These are phyloP conservation scores for Acanthopagrus latus DNA, from an alignment of 2,797 vertebrate species.

Conservation along the genomic window DNA sequence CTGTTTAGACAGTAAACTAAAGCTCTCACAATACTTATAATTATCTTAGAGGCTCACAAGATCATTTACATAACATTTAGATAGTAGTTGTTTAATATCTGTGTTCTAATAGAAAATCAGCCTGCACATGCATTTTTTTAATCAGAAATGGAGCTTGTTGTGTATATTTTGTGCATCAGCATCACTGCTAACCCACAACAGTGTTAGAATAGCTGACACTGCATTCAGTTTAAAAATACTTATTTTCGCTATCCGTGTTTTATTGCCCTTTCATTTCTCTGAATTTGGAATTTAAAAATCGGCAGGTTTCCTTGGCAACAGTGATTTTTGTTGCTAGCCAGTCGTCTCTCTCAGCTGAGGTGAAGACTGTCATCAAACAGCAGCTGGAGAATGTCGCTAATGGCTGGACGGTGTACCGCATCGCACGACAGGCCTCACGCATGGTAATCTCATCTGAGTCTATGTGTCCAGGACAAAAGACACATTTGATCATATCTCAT, in stretches of 20 bases:
- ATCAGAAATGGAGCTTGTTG: neutral
- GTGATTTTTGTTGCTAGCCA: conserved; percentile 99
- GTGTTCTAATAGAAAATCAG: neutral
- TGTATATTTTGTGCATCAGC: neutral
- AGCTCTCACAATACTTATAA: neutral
- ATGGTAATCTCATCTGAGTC: conserved; percentile 84
- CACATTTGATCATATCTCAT: too few relatives aligned
- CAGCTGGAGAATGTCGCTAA: conserved; percentile 95
- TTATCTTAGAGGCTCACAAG: neutral
- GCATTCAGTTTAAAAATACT: neutral
- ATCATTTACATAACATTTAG: neutral
- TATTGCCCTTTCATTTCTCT: neutral
- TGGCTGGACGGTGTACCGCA: conserved; percentile 97
- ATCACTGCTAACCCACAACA: neutral
- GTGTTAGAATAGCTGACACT: neutral
- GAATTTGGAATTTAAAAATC: conserved; percentile 11
- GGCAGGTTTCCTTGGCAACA: conserved; percentile 95
- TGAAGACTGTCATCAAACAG: conserved; percentile 95
- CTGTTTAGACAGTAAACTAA: neutral
- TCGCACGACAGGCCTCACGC: conserved; percentile 96
- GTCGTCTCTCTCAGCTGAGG: conserved; percentile 92
- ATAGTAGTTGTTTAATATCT: neutral
- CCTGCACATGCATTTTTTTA: neutral
- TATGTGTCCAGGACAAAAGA: neutral
- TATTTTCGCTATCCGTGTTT: neutral